phyloP scores from a whole-genome alignment of 2,113 vertebrate species.

The Calypte anna region DNA sequence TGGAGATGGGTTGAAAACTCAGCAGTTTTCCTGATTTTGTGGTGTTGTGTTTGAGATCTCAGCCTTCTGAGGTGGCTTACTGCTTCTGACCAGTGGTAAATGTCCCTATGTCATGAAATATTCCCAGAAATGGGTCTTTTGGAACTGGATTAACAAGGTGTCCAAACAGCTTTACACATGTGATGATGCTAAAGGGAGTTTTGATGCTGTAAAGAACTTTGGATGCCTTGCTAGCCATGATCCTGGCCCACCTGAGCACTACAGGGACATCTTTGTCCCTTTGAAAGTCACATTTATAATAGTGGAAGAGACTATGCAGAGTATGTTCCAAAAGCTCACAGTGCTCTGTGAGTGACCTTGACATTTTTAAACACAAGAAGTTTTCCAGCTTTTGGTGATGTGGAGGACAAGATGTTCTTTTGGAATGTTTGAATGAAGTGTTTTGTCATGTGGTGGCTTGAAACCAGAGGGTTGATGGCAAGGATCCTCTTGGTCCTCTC shows the following conservation, averaged over 20 bases:
- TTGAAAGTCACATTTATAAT: rapidly evolving
- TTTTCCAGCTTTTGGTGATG: not conserved
- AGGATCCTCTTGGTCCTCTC: not conserved
- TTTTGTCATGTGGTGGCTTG: not conserved
- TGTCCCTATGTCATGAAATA: not conserved
- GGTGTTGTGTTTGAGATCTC: not conserved
- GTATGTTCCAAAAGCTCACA: not conserved
- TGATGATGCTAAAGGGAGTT: not conserved
- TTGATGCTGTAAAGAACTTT: rapidly evolving
- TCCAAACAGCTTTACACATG: not conserved
- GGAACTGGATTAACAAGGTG: not conserved
- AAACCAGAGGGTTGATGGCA: not conserved
- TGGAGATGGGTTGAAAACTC: not conserved
- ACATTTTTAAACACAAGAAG: not conserved
- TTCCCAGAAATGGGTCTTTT: not conserved
- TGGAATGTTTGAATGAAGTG: not conserved
- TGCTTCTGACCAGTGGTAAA: not conserved
- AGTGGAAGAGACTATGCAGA: not conserved
- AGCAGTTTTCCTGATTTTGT: not conserved
- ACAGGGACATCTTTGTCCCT: not conserved
- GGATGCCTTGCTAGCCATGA: not conserved
- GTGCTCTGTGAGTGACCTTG: not conserved
- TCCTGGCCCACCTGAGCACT: not conserved
- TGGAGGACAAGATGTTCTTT: not conserved
- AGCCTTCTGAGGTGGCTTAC: not conserved